These are phyloP conservation scores for Synchiropus splendidus DNA, from an alignment of 2,113 vertebrate species.

Conservation along the genomic window DNA sequence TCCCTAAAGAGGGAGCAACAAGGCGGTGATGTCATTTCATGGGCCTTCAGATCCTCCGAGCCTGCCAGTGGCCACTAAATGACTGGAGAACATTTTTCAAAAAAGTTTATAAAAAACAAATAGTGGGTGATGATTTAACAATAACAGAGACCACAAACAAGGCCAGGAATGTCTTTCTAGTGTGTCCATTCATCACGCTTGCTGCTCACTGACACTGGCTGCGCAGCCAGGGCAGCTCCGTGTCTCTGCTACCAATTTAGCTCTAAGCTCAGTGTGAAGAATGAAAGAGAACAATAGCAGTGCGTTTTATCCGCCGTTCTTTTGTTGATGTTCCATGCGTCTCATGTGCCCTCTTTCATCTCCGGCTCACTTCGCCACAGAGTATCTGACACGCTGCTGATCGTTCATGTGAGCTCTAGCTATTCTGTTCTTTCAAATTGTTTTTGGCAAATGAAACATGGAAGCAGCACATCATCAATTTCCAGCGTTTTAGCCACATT, in stretches of 20 bases:
- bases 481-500: no score
- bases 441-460: no score
- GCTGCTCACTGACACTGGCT: slow-evolving; percentile 34
- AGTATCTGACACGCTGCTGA: neutral
- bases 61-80: slow-evolving; percentile 58
- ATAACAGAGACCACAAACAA: slow-evolving; percentile 59
- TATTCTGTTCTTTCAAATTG: no score
- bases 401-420: neutral
- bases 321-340: slow-evolving; percentile 28
- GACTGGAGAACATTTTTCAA: slow-evolving; percentile 41
- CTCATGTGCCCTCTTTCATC: slow-evolving; percentile 10
- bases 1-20: slow-evolving; percentile 55
- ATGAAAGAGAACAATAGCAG: slow-evolving; percentile 40
- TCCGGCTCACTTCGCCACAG: slow-evolving; percentile 15
- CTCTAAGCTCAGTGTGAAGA: slow-evolving; percentile 35
- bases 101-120: slow-evolving; percentile 32
- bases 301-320: slow-evolving; percentile 40
- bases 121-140: slow-evolving; percentile 43
- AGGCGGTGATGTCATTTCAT: slow-evolving; percentile 65
- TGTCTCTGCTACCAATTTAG: slow-evolving; percentile 55
- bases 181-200: slow-evolving; percentile 53
- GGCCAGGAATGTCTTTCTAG: slow-evolving; percentile 51
- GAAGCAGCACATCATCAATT: no score
- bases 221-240: slow-evolving; percentile 42
- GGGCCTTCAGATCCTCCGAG: slow-evolving; percentile 48